These are phyloP conservation scores for Hypena proboscidalis DNA, from an alignment of 2,888 invertebrate genomes.

Conservation along the genomic window DNA sequence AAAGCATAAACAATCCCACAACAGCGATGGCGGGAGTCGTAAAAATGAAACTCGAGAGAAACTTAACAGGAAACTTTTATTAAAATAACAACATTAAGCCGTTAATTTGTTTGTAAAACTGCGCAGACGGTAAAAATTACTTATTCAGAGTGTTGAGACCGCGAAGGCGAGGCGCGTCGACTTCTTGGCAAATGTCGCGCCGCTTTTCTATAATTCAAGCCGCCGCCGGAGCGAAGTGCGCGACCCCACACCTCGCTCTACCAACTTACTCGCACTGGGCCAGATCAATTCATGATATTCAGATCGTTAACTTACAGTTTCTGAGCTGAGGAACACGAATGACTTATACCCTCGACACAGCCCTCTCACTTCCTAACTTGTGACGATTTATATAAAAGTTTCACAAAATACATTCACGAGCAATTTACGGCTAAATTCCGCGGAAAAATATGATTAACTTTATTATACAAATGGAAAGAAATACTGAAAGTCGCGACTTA, in stretches of 20 bases:
- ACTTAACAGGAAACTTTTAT: slow-evolving; percentile 78
- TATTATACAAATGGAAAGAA: not conserved
- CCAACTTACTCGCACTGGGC: slow-evolving; percentile 20
- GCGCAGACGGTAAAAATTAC: slow-evolving; percentile 82
- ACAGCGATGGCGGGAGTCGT: slow-evolving; percentile 68
- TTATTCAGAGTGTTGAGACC: slow-evolving; percentile 77
- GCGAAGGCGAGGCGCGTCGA: slow-evolving; percentile 59
- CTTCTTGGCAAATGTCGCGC: slow-evolving; percentile 68
- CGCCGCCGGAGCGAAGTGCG: slow-evolving; percentile 39
- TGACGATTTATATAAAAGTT: slow-evolving; percentile 7
- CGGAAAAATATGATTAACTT: not conserved
- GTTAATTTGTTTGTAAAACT: slow-evolving; percentile 84
- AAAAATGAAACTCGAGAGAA: slow-evolving; percentile 74
- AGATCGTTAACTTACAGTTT: slow-evolving; percentile 31
- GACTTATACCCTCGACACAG: slow-evolving; percentile 1
- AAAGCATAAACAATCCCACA: slow-evolving; percentile 71
- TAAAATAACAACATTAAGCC: slow-evolving; percentile 82
- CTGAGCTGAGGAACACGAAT: slow-evolving; percentile 3
- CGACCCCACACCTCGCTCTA: slow-evolving; percentile 16
- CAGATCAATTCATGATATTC: slow-evolving; percentile 41
- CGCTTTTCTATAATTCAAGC: slow-evolving; percentile 76
- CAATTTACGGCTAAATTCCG: slow-evolving; percentile 3
- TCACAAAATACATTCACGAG: not conserved
- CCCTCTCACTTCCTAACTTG: slow-evolving; percentile 1
- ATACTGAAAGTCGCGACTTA: slow-evolving; percentile 26